Conservation (phyloP, 2,113 vertebrate genomes). For the Antennarius striatus region DNA sequence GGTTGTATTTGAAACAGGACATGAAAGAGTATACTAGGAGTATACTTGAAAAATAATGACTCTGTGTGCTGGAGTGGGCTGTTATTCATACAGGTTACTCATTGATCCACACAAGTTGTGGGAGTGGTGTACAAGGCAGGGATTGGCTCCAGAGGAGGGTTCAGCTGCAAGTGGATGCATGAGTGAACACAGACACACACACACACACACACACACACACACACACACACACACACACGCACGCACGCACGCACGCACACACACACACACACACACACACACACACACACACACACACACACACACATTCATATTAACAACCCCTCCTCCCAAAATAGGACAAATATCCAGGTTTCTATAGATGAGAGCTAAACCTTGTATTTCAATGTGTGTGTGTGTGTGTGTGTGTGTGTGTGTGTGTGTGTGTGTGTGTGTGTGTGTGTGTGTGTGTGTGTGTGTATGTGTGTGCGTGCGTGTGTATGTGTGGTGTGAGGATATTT, state of each 20-base stretch:
- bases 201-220: not conserved
- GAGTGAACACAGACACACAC: constrained; percentile 45
- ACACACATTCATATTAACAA: not conserved
- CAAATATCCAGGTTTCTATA: constrained; percentile 2
- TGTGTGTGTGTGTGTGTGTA: too few species aligned
- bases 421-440: not conserved
- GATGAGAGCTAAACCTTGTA: constrained; percentile 1
- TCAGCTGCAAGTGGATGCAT: constrained; percentile 27
- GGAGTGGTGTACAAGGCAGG: constrained; percentile 70
- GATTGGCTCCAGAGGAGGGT: constrained; percentile 46
- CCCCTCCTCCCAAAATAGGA: not conserved
- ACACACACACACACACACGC: not conserved
- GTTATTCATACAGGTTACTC: constrained; percentile 70
- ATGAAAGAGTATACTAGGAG: constrained; percentile 63
- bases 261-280: not conserved
- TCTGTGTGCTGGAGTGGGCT: constrained; percentile 36
- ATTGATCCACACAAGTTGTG: constrained; percentile 66
- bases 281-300: not conserved
- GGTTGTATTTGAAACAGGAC: constrained; percentile 41
- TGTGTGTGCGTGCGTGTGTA: not conserved
- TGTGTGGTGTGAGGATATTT: constrained; percentile 22
- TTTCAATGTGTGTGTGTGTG: not conserved
- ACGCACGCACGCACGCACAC: too few species aligned
- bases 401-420: not conserved
- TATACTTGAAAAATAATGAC: constrained; percentile 55